Base-by-base conservation (phyloP, 1,140 invertebrate species). In the Macrotrachela quadricornifera region DNA sequence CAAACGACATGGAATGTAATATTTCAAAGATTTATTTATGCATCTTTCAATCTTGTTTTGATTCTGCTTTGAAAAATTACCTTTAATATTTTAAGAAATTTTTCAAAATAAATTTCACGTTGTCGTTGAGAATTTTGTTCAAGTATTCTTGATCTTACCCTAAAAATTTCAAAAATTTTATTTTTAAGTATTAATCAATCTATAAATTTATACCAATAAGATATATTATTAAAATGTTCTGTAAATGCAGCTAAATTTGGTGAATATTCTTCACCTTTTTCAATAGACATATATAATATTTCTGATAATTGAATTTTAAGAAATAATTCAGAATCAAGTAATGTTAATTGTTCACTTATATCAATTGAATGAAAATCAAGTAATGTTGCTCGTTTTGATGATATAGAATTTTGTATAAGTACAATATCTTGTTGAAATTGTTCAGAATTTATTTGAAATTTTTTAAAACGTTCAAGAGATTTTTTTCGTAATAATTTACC, bases 211-310 rank as follows among this genome's bases (percentile, higher is more conserved):
- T 58, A 70, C 92, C 91, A 97, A 62, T 87, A 97, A 21, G 88
- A 95, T 83, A 99, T 92, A 71, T 96, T 95, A 68, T 99, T 99
- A 66, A 99, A 97, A 73, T 97, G 91, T 68, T 96, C 87, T 0
- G 92, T 97, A 65, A 99, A 97, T 57, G 81, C 76, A 14, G 85
- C 92, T 39, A 99, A 74, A 72, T 97, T 95, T 6, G 90, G 88
- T 41, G n/a, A 41, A 41, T 41, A 12, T 41, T 41, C 39, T 13
- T 13, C 39, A 6, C n/a, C 11, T 12, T 13, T 30, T 17, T 11
- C 10, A 46, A 48, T 56, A 49, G 3, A 47, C 16, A 40, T 56
- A 30, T 49, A 44, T 44, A 30, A 30, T 51, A 12, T 46, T 36
- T 41, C 38, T 51, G 56, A 57, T 60, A 90, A 86, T 68, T 95